phyloP scores from a whole-genome alignment of 2,113 vertebrate species.

The Todiramphus saurophagus region DNA sequence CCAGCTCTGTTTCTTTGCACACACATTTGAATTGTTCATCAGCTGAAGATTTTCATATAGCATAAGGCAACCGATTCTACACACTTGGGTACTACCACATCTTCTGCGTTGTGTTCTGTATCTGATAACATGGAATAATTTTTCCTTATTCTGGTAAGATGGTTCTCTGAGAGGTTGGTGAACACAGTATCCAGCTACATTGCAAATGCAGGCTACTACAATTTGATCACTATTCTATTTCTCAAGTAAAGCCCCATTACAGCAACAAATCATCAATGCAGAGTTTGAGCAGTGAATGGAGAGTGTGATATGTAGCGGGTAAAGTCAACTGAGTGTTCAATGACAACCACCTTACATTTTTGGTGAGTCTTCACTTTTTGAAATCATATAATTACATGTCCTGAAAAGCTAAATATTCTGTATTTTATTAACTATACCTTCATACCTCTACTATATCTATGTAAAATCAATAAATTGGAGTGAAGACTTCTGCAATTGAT shows the following conservation, averaged over 20 bases:
- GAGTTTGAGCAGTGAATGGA: not conserved
- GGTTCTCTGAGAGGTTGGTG: not conserved
- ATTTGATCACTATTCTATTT: conserved; percentile 11
- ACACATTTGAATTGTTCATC: not conserved
- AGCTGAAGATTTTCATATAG: not conserved
- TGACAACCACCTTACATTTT: conserved; percentile 47
- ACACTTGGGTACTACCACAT: fast-evolving
- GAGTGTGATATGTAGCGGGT: not conserved
- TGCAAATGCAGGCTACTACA: not conserved
- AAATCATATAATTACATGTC: conserved; percentile 41
- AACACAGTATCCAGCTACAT: not conserved
- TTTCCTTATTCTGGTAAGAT: not conserved
- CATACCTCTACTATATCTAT: not conserved
- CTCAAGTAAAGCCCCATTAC: conserved; percentile 11
- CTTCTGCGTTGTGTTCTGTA: not conserved
- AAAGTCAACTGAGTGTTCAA: conserved; percentile 18
- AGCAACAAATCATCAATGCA: not conserved
- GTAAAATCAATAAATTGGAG: conserved; percentile 25
- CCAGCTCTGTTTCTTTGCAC: not conserved
- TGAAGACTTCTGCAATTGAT: conserved; percentile 19
- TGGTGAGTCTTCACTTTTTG: conserved; percentile 25
- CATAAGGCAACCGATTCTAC: not conserved
- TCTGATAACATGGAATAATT: not conserved
- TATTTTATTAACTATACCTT: conserved; percentile 48
- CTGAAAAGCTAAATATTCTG: conserved; percentile 55